Evolutionary conservation across 30 jellyfish, hydroid and myxozoan species (phyloP), one percentile per base, ranked within the genome.

Genomic region (Phacellophora camtschatica): DNA sequence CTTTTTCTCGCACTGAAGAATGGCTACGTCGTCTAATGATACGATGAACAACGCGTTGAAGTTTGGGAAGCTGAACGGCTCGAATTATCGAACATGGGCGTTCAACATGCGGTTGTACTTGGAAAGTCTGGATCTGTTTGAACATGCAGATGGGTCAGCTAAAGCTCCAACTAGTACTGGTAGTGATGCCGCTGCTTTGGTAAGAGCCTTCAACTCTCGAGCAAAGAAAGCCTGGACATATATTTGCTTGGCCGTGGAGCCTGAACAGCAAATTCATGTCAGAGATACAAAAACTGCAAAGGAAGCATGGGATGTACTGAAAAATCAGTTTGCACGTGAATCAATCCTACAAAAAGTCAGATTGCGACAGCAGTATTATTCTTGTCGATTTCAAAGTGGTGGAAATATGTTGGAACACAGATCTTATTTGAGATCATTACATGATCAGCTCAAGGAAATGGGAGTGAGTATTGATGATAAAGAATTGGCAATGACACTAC

Each of bases 111-210:
- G 80, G 33, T 45, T 76, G 57, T 76, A 76, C 42, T 33, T 76
- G 25, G 88, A 76, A 27, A 76, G 81, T 39, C 74, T 49, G 33
- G 75, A 73, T 73, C 64, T 53, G 12, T 73, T 73, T 54, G 86
- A 51, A 54, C 80, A 56, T 39, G 88, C 33, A 2, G 88, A 76
- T 76, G 88, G 88, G 28, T 23, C 88, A 20, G 88, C 88, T 20
- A 81, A 76, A 57, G 24, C 29, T 37, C 88, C 88, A 34, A 74
- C 12, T 7, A 74, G 58, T 16, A 62, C 31, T 32, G 48, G 56
- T 3, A 58, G 20, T 39, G 18, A 25, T 46, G 42, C 28, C 10
- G 86, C 59, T 7, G 49, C 34, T 7, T 13, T 39, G 51, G 7
- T 39, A 39, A 39, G 51, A 39, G 51, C 51, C 51, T 39, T 39